Evolutionary conservation across 2,797 vertebrate genomes (phyloP).

Genomic region (Microctenopoma lineatum): DNA sequence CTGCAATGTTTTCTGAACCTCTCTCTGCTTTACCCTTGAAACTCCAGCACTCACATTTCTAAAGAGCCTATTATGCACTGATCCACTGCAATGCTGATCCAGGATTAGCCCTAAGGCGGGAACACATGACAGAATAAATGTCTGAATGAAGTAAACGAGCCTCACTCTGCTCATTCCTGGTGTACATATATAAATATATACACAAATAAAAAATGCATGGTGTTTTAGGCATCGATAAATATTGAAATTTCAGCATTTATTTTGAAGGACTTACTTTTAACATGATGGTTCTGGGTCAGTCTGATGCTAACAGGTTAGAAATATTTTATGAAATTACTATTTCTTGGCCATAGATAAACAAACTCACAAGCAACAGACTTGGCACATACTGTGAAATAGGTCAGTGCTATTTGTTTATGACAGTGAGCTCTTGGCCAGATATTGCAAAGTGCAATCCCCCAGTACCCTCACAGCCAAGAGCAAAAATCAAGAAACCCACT

Average conservation of each 20-base stretch:
- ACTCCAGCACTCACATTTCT: conserved; percentile 34
- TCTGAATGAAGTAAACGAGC: conserved; percentile 11
- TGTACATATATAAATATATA: neutral
- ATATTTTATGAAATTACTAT: neutral
- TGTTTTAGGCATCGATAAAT: neutral
- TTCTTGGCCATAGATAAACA: neutral
- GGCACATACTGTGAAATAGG: neutral
- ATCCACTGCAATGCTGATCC: conserved; percentile 56
- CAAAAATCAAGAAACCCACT: conserved; percentile 17
- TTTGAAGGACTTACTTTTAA: neutral
- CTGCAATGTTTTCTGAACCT: conserved; percentile 12
- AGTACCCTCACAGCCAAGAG: neutral
- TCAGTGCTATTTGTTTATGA: neutral
- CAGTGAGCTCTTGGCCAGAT: conserved; percentile 4
- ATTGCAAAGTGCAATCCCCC: neutral
- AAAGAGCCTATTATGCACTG: conserved; percentile 53
- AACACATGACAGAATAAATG: conserved; percentile 52
- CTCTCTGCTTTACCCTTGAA: conserved; percentile 43
- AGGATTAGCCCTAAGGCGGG: conserved; percentile 54
- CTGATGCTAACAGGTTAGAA: neutral
- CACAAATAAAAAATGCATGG: neutral
- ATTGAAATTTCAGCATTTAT: neutral
- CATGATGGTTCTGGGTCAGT: neutral
- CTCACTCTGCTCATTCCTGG: neutral
- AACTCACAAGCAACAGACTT: neutral